phyloP scores from a whole-genome alignment of 2,113 vertebrate genomes.

The Zosterops borbonicus region DNA sequence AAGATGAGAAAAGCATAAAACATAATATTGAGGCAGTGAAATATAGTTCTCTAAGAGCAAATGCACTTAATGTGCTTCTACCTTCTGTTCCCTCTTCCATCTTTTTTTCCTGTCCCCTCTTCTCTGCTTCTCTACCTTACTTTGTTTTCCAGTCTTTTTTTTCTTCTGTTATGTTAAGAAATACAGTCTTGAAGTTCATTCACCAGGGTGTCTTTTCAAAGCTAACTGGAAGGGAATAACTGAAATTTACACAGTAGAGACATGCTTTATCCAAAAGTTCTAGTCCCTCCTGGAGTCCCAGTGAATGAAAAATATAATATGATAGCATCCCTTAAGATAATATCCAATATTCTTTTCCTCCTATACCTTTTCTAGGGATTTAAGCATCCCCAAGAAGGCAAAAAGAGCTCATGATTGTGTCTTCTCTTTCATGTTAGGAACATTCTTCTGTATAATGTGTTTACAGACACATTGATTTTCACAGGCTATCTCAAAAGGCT shows the following conservation, averaged over 20 bases:
- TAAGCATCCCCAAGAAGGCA: neutral
- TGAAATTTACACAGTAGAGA: neutral
- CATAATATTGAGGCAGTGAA: neutral
- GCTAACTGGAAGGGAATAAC: neutral
- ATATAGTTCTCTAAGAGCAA: neutral
- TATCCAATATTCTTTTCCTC: neutral
- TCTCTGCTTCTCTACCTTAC: neutral
- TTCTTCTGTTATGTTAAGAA: neutral
- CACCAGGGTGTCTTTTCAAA: neutral
- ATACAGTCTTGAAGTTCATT: neutral
- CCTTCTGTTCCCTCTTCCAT: neutral
- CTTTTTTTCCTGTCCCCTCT: neutral
- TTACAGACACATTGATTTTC: neutral
- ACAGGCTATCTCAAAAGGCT: neutral
- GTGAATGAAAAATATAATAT: neutral
- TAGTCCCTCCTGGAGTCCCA: neutral
- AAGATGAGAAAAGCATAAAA: neutral
- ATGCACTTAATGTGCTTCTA: neutral
- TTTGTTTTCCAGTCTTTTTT: neutral
- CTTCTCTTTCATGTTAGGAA: neutral
- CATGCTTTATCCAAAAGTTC: neutral
- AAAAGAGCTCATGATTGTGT: neutral
- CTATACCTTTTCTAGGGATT: neutral
- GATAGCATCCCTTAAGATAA: neutral
- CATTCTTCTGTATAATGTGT: neutral